These are phyloP conservation scores for Hemaris fuciformis DNA, from an alignment of 2,888 invertebrate genomes.

Conservation along the genomic window DNA sequence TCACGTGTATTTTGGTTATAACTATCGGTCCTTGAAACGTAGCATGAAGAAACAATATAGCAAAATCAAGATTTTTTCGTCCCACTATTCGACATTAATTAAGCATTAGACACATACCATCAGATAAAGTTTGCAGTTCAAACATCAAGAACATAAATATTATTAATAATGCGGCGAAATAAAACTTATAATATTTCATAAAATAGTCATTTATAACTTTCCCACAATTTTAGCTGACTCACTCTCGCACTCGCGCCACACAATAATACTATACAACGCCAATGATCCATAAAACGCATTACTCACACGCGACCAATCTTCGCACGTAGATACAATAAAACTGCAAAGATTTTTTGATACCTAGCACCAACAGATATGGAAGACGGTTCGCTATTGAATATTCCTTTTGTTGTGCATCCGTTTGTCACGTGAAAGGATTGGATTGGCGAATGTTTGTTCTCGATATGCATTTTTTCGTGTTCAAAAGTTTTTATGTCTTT, in stretches of 20 bases:
- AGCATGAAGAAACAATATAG: no score
- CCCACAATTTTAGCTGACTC: no score
- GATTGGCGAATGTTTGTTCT: neutral
- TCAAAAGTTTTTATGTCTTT: neutral
- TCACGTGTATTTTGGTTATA: no score
- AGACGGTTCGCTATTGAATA: neutral
- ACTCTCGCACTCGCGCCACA: neutral
- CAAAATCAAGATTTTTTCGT: no score
- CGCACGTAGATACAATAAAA: constrained; percentile 38
- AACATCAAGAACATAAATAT: no score
- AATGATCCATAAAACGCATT: constrained; percentile 53
- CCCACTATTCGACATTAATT: no score
- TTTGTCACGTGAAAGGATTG: neutral
- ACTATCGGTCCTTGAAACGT: no score
- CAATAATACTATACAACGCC: constrained; percentile 36
- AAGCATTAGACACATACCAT: no score
- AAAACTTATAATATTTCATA: no score
- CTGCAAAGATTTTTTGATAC: constrained; percentile 22
- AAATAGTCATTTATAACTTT: no score
- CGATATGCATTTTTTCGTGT: neutral
- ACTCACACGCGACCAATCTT: constrained; percentile 45
- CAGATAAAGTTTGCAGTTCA: no score
- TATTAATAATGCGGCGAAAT: no score
- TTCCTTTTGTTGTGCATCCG: constrained; percentile 5
- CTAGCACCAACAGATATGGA: constrained; percentile 4